A percentile compares a stretch with the other conserved stretches of the same genome.
These are phyloP conservation scores for Elegia similella DNA, from an alignment of 2,888 invertebrate species.

Conservation along the genomic window DNA sequence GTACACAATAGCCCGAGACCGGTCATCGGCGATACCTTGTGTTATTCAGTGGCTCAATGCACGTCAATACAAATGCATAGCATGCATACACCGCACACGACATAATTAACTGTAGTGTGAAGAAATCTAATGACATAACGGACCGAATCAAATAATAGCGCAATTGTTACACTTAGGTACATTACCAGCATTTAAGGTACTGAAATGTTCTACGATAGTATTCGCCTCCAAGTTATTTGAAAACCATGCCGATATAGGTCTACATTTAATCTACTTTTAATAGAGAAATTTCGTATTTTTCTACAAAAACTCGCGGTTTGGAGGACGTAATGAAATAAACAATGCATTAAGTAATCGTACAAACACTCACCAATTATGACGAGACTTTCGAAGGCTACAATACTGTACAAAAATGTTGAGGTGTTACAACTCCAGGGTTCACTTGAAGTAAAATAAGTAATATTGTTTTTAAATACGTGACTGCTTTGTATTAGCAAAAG, in stretches of 20 bases:
- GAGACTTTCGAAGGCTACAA: neutral
- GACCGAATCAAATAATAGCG: neutral
- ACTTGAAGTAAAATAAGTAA: neutral
- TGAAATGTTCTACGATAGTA: neutral
- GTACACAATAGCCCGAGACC: conserved; percentile 46
- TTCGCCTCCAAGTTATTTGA: too few relatives aligned
- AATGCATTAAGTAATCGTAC: neutral
- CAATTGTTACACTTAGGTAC: neutral
- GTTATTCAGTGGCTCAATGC: conserved; percentile 23
- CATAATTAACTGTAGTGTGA: conserved; percentile 19
- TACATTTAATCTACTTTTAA: neutral
- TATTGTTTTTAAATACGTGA: conserved; percentile 6
- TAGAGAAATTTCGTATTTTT: too few relatives aligned
- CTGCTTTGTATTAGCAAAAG: conserved; percentile 11
- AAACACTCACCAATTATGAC: conserved; percentile 4
- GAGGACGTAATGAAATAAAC: neutral
- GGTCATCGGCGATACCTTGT: conserved; percentile 34
- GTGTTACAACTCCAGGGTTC: neutral
- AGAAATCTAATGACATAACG: conserved; percentile 21
- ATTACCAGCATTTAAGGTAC: neutral
- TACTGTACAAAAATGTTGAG: neutral
- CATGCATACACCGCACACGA: conserved; percentile 29
- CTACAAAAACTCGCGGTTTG: too few relatives aligned
- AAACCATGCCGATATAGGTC: too few relatives aligned
- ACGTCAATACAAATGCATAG: conserved; percentile 23